A percentile compares a stretch with the other conserved stretches of the same genome.
phyloP scores from a whole-genome alignment of 2,797 vertebrate genomes.

The Poecile montanus region DNA sequence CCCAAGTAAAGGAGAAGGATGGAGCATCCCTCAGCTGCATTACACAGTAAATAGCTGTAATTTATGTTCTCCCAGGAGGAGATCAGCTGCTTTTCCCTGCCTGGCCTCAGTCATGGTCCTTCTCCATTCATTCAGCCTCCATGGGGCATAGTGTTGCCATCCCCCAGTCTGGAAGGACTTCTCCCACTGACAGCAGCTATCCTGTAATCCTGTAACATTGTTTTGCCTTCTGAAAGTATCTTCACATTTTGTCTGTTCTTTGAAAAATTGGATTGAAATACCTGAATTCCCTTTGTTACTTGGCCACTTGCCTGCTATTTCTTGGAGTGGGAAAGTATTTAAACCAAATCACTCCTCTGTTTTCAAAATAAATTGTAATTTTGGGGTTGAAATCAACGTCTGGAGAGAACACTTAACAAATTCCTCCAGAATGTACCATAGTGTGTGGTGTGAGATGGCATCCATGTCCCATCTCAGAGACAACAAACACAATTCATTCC shows the following conservation, averaged over 20 bases:
- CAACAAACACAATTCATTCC: not conserved
- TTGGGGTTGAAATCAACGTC: not conserved
- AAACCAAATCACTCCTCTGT: not conserved
- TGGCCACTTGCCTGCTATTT: not conserved
- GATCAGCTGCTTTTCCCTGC: not conserved
- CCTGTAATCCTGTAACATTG: not conserved
- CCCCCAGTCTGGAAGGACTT: not conserved
- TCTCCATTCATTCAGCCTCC: not conserved
- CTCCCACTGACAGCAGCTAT: not conserved
- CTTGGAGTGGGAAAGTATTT: not conserved
- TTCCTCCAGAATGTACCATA: not conserved
- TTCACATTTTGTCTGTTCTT: not conserved
- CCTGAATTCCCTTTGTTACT: not conserved
- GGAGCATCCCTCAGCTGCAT: not conserved
- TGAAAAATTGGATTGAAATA: not conserved
- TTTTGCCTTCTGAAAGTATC: not conserved
- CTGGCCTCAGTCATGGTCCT: not conserved
- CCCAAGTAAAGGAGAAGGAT: not conserved
- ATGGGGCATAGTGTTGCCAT: accelerated
- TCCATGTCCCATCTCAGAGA: not conserved
- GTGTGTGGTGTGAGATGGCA: not conserved
- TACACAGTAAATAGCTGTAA: not conserved
- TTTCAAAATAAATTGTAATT: not conserved
- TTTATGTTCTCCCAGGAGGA: not conserved
- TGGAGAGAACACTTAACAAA: not conserved